These are phyloP conservation scores for Dolichoris vasculosae DNA, from an alignment of 1,140 invertebrate species.

Conservation along the genomic window DNA sequence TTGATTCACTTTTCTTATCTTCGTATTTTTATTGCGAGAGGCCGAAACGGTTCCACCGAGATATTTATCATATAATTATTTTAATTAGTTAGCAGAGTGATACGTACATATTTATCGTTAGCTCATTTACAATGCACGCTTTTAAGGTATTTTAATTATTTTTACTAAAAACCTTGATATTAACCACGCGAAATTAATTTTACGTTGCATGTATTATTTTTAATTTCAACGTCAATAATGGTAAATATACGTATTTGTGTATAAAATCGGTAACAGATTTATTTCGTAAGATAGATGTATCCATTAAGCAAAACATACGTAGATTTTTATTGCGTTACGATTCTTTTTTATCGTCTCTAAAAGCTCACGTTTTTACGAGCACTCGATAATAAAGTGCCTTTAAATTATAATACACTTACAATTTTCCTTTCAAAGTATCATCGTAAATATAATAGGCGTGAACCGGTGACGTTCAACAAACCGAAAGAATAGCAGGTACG, in stretches of 20 bases:
- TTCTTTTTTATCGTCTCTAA: too few relatives aligned
- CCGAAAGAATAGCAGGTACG: slow-evolving; percentile 27
- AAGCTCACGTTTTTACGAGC: too few relatives aligned
- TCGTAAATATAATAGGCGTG: not conserved
- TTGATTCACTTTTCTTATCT: not conserved
- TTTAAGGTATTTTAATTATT: not conserved
- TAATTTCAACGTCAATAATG: not conserved
- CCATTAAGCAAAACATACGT: not conserved
- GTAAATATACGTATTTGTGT: not conserved
- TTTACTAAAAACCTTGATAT: not conserved
- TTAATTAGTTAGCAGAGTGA: not conserved
- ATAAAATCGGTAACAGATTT: not conserved
- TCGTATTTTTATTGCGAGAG: not conserved
- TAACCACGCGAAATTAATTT: not conserved
- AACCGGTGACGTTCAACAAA: not conserved
- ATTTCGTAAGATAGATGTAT: not conserved
- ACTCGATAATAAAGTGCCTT: too few relatives aligned
- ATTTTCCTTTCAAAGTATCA: not conserved
- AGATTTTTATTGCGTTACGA: too few relatives aligned
- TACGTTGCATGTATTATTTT: not conserved
- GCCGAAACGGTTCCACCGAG: not conserved
- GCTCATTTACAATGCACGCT: not conserved
- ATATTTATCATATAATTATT: slow-evolving; percentile 3
- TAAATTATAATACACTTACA: too few relatives aligned
- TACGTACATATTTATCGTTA: not conserved